Conservation (phyloP, 2,888 invertebrate species). For the Chloroclystis v-ata region DNA sequence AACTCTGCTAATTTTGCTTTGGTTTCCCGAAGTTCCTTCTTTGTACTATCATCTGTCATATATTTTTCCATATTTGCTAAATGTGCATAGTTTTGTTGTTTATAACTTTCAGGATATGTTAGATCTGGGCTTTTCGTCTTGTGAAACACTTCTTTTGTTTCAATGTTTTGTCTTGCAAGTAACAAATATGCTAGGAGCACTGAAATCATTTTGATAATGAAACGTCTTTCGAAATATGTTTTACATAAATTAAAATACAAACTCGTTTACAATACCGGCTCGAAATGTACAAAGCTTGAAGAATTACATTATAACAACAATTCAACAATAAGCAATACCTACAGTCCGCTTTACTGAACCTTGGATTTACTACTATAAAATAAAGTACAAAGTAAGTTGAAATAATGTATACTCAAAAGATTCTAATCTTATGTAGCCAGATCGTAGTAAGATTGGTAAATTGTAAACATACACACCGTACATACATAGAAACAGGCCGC, state of each 20-base stretch:
- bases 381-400: too few species aligned
- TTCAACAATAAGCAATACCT: background rate
- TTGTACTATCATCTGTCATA: conserved; percentile 43
- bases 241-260: background rate
- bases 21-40: conserved; percentile 79
- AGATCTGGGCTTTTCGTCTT: conserved; percentile 41
- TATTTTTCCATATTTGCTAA: conserved; percentile 38
- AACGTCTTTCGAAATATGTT: too few species aligned
- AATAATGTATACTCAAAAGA: too few species aligned
- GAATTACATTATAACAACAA: too few species aligned
- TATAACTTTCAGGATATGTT: conserved; percentile 44
- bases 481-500: conserved; percentile 59
- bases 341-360: too few species aligned
- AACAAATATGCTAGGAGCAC: conserved; percentile 58
- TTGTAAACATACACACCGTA: conserved; percentile 31
- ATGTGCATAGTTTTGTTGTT: conserved; percentile 40
- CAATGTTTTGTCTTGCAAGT: conserved; percentile 26
- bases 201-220: conserved; percentile 39
- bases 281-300: too few species aligned
- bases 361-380: too few species aligned
- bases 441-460: conserved; percentile 9
- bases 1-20: conserved; percentile 81
- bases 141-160: conserved; percentile 38
- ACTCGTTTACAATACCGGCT: too few species aligned
- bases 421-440: background rate